phyloP scores from a whole-genome alignment of 2,888 invertebrate species.

The Antitype chi region DNA sequence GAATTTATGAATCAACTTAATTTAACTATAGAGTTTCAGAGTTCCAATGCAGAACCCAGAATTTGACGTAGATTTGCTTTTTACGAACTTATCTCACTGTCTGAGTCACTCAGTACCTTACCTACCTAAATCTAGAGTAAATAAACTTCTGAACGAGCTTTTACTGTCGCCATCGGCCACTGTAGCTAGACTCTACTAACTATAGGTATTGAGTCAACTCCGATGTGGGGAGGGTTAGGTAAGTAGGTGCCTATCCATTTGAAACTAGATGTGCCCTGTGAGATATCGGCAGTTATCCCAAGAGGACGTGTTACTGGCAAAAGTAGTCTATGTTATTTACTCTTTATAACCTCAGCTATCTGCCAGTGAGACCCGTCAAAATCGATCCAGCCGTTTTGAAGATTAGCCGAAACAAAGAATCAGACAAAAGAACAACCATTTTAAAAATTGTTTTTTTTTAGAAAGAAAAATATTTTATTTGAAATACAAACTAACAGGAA shows the following conservation, averaged over 20 bases:
- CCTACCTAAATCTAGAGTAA: slow-evolving; percentile 12
- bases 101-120: neutral
- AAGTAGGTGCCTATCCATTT: neutral
- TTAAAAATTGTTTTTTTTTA: too few species aligned
- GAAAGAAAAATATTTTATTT: too few species aligned
- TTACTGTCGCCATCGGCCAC: neutral
- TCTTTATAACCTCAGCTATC: too few species aligned
- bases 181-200: neutral
- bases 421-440: too few species aligned
- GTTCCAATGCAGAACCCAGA: neutral
- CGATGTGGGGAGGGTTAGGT: neutral
- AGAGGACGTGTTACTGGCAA: too few species aligned
- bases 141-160: slow-evolving; percentile 25
- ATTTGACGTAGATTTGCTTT: neutral
- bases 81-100: neutral
- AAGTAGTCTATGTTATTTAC: too few species aligned
- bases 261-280: too few species aligned
- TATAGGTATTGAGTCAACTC: slow-evolving; percentile 1
- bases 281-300: too few species aligned
- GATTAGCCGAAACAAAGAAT: too few species aligned
- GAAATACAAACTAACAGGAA: too few species aligned
- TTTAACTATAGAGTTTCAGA: neutral
- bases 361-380: too few species aligned
- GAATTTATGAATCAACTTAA: slow-evolving; percentile 7
- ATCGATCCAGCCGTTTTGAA: too few species aligned